Conservation (phyloP, 1,140 invertebrate species). For the Lepidurus arcticus region DNA sequence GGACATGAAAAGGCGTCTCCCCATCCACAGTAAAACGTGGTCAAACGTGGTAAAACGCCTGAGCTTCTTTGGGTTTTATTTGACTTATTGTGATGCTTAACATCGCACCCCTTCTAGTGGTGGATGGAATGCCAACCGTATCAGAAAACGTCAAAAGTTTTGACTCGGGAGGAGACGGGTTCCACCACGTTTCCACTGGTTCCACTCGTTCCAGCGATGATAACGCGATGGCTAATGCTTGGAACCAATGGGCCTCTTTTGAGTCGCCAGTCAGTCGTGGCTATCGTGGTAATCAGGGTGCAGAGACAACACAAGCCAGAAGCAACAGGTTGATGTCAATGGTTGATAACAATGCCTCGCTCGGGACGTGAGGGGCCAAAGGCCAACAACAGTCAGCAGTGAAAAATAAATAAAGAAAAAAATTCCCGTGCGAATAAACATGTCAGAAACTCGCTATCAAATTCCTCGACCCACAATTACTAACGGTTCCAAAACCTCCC, state of each 20-base stretch:
- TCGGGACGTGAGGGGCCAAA: background rate
- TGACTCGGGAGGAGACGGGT: too few species aligned
- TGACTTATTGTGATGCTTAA: background rate
- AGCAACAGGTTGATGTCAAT: slow-evolving; percentile 10
- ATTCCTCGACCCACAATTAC: background rate
- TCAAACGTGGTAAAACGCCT: too few species aligned
- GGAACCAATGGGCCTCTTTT: background rate
- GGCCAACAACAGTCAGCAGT: background rate
- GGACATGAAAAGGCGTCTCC: background rate
- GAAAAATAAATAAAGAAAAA: background rate
- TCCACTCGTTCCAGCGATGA: background rate
- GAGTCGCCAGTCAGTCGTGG: background rate
- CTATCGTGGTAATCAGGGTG: slow-evolving; percentile 15
- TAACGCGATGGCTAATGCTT: background rate
- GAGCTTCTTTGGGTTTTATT: too few species aligned
- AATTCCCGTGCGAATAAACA: background rate
- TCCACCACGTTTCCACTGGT: too few species aligned
- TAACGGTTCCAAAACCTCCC: too few species aligned
- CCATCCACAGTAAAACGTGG: background rate
- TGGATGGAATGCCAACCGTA: background rate
- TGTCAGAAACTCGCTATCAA: background rate
- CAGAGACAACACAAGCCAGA: slow-evolving; percentile 10
- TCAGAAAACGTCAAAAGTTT: too few species aligned
- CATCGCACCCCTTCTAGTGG: background rate
- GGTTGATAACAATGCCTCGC: background rate